Evolutionary conservation across 2,797 vertebrate species (phyloP).

Genomic region (Xenops minutus): DNA sequence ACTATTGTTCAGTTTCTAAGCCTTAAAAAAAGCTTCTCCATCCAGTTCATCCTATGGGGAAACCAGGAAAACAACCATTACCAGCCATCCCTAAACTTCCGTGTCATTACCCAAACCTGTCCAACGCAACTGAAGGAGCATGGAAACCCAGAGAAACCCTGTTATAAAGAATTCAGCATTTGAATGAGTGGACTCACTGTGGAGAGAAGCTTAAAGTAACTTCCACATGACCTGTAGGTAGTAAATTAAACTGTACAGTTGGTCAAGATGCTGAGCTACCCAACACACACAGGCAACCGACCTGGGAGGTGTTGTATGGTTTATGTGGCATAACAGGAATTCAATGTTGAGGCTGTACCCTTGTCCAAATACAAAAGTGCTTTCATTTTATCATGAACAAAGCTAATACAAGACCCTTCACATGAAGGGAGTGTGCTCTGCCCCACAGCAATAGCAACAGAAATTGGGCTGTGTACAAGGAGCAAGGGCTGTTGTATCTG

Average conservation of each 20-base stretch:
- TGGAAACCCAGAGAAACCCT: not conserved
- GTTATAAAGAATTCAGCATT: not conserved
- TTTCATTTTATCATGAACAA: not conserved
- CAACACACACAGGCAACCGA: not conserved
- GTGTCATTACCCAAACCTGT: not conserved
- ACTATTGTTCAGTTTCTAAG: not conserved
- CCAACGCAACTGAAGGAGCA: not conserved
- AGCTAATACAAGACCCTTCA: not conserved
- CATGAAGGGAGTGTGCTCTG: not conserved
- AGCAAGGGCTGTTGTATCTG: not conserved
- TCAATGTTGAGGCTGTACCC: not conserved
- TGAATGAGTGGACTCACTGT: not conserved
- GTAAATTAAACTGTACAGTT: not conserved
- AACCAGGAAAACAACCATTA: not conserved
- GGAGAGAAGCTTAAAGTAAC: not conserved
- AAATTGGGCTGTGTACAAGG: not conserved
- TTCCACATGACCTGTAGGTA: not conserved
- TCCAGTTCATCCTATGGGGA: not conserved
- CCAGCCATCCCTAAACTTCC: not conserved
- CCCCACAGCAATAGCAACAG: not conserved
- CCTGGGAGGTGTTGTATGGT: not conserved
- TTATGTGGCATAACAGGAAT: not conserved
- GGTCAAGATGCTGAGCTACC: not conserved
- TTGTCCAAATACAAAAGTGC: not conserved
- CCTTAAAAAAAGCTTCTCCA: not conserved